A percentile compares a stretch with the other conserved stretches of the same genome.
Evolutionary conservation across 2,113 vertebrate genomes (phyloP).

Genomic region (Crocuta crocuta): DNA sequence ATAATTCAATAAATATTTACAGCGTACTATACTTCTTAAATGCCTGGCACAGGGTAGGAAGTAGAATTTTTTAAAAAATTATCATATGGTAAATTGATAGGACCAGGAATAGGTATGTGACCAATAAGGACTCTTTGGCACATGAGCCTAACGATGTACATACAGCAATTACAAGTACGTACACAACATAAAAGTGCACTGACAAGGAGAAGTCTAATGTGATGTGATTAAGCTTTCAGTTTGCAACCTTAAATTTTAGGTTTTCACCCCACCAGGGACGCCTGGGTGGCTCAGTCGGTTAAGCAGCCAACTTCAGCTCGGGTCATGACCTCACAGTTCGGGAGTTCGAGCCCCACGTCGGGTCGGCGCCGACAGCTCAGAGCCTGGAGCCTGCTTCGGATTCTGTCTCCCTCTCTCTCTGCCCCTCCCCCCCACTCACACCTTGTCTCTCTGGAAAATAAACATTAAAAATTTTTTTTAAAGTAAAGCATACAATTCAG

Average conservation of each 20-base stretch:
- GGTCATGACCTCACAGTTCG: too few species aligned
- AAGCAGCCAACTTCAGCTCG: too few species aligned
- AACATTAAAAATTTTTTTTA: too few species aligned
- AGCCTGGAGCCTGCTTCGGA: too few species aligned
- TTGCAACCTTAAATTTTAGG: background rate
- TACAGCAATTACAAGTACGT: background rate
- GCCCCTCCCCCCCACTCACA: too few species aligned
- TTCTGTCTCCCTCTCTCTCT: too few species aligned
- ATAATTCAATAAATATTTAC: constrained; percentile 32
- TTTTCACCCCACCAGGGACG: background rate
- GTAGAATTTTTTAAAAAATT: background rate
- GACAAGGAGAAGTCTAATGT: background rate
- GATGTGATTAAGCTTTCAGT: background rate
- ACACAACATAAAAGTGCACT: background rate
- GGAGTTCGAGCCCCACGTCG: too few species aligned
- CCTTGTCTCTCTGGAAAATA: too few species aligned
- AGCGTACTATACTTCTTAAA: background rate
- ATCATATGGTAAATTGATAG: background rate
- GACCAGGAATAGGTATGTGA: background rate
- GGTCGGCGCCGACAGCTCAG: too few species aligned
- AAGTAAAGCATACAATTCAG: background rate
- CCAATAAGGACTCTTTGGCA: background rate
- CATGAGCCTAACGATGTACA: background rate
- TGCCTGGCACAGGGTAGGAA: background rate
- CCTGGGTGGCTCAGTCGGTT: too few species aligned